phyloP scores from a whole-genome alignment of 2,113 vertebrate genomes.

The Clupea harengus region DNA sequence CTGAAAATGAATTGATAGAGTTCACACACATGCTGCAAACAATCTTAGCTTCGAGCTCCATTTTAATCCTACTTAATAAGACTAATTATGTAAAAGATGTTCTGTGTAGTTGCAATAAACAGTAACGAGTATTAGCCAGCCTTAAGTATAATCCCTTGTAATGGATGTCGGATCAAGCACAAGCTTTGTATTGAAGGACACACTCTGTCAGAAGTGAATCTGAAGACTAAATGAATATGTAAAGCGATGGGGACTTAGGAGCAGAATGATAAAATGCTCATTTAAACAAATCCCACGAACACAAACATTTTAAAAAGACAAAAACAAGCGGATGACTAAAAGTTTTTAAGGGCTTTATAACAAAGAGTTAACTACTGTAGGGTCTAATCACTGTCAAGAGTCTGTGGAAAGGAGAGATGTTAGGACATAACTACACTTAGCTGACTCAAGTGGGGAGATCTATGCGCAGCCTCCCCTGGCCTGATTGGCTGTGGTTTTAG shows the following conservation, averaged over 20 bases:
- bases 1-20: not conserved
- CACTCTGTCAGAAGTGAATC: not conserved
- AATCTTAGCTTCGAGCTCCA: not conserved
- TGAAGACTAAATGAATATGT: not conserved
- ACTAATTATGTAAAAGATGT: not conserved
- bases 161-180: not conserved
- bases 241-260: not conserved
- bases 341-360: not conserved
- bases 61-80: not conserved
- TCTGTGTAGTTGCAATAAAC: not conserved
- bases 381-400: not conserved
- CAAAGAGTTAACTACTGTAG: not conserved
- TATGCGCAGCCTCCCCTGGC: not conserved
- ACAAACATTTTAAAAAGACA: not conserved
- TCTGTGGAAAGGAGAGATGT: not conserved
- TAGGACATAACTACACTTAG: not conserved
- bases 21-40: not conserved
- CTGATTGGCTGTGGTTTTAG: not conserved
- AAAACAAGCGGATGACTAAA: not conserved
- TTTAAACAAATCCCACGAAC: not conserved
- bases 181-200: not conserved
- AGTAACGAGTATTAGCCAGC: not conserved
- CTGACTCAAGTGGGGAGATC: not conserved
- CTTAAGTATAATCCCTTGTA: not conserved
- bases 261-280: not conserved